Evolutionary conservation across 2,888 invertebrate genomes (phyloP), one percentile per base, ranked within the genome.

Genomic region (Crepidodera aurea): DNA sequence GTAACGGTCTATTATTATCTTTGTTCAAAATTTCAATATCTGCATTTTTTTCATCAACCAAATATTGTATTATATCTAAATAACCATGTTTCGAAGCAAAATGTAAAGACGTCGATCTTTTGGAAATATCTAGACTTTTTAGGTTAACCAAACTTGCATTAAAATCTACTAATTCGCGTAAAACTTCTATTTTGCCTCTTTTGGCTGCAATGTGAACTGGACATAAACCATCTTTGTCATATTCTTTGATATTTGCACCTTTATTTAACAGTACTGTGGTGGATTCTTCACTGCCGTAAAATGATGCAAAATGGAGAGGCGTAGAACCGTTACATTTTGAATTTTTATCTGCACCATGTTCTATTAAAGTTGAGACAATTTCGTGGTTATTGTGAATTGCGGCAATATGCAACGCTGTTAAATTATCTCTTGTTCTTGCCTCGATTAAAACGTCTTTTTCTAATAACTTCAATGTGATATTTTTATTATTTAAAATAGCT

Each of bases 51-150:
- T 37, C 37, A 37, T 37, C 13, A 13, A 37, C 7, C 7, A 37
- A 37, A 37, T 37, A 37, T 37, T 37, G 12, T 13, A 37, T 13
- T 37, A 44, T n/a, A 44, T 44, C 18, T n/a, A 44, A 44, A 44
- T 44, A 44, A 6, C 44, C 44, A 5, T 44, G 6, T 19, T 44
- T 2, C n/a, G 22, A 10, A 19, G 44, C 44, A n/a, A 44, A 18
- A 18, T 19, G 19, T 12, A 44, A n/a, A 15, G 19, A 6, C n/a
- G 44, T 10, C n/a, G 37, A 37, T 37, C 37, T 37, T 13, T 37
- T 37, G 2, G 37, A 2, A 15, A 37, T 13, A 8, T 37, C 37
- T 8, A 15, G 12, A 13, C 13, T 13, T 37, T 37, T 37, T 13
- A 37, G 2, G 13, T 37, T 13, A 37, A 15, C 13, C 2, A 37